phyloP scores from a whole-genome alignment of 2,797 vertebrate species.

The Garrulus glandarius region DNA sequence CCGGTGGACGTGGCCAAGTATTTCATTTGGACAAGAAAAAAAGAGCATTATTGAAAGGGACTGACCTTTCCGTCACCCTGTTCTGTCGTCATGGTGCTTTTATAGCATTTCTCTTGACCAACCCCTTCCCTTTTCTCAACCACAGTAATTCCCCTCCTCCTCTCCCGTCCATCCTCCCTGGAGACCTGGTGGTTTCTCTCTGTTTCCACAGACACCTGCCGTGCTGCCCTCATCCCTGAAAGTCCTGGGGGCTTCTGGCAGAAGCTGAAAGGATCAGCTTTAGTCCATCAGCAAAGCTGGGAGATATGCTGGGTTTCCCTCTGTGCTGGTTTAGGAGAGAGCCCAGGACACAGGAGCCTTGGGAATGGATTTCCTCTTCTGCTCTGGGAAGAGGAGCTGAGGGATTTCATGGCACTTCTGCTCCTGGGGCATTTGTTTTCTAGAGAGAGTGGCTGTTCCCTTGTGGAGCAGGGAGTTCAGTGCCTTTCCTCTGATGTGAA shows the following conservation, averaged over 20 bases:
- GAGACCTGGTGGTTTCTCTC: constrained; percentile 30
- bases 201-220: constrained; percentile 34
- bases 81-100: constrained; percentile 69
- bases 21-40: constrained; percentile 56
- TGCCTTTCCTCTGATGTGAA: background rate
- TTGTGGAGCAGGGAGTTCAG: background rate
- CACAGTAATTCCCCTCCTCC: constrained; percentile 51
- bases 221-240: background rate
- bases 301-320: background rate
- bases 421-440: background rate
- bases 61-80: constrained; percentile 71
- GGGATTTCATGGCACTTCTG: background rate
- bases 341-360: background rate
- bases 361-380: background rate
- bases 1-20: constrained; percentile 74
- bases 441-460: background rate
- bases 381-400: background rate
- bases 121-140: constrained; percentile 57
- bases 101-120: constrained; percentile 51
- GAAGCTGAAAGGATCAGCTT: background rate
- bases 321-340: background rate
- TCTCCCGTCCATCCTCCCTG: background rate
- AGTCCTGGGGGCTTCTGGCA: background rate
- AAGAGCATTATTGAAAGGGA: constrained; percentile 63
- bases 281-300: background rate